Evolutionary conservation across 2,113 vertebrate species (phyloP).

Genomic region (Campylorhamphus procurvoides): DNA sequence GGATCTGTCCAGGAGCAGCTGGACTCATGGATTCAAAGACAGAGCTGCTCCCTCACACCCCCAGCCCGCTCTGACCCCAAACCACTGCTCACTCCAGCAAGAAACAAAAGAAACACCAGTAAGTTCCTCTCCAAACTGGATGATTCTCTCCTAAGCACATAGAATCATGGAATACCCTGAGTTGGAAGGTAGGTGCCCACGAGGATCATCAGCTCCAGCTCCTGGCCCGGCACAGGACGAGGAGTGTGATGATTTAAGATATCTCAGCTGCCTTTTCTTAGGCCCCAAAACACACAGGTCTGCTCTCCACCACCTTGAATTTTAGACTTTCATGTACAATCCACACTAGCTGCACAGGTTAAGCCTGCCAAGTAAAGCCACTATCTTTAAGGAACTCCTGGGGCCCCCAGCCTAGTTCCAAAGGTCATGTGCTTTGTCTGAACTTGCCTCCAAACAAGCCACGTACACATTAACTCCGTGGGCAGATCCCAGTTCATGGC

Average conservation of each 20-base stretch:
- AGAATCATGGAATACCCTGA: neutral
- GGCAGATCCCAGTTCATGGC: neutral
- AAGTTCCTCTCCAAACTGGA: neutral
- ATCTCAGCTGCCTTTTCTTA: neutral
- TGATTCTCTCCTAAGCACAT: neutral
- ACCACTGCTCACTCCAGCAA: neutral
- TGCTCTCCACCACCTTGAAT: neutral
- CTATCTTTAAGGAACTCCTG: neutral
- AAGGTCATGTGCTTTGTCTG: rapidly evolving
- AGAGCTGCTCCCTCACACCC: neutral
- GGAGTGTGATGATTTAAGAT: neutral
- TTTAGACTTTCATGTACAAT: neutral
- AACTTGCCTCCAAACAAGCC: neutral
- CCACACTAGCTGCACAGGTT: neutral
- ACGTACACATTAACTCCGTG: neutral
- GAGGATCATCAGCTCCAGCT: neutral
- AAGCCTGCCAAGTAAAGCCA: neutral
- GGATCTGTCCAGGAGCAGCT: neutral
- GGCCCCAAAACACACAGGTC: neutral
- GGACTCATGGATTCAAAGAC: neutral
- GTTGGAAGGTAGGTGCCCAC: neutral
- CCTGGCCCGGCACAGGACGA: neutral
- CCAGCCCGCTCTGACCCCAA: neutral
- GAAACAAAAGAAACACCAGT: rapidly evolving
- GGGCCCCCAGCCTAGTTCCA: neutral